A percentile compares a stretch with the other conserved stretches of the same genome.
These are phyloP conservation scores for Netelia inedita DNA, from an alignment of 2,888 invertebrate genomes.

Conservation along the genomic window DNA sequence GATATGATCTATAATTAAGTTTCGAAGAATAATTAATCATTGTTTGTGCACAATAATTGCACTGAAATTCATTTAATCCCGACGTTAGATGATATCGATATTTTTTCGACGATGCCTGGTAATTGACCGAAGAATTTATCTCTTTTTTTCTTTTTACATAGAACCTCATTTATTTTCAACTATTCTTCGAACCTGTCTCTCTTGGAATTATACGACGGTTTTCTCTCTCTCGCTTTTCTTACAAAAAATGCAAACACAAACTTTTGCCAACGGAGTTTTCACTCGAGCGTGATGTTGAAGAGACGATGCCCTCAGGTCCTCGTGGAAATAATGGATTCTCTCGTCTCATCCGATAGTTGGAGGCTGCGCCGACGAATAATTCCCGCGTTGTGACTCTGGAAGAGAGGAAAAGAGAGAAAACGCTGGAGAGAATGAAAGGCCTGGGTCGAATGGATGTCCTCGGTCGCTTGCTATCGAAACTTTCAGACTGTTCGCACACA, in stretches of 20 bases:
- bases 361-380: constrained; percentile 31
- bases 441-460: constrained; percentile 11
- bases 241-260: no score
- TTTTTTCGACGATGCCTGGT: no score
- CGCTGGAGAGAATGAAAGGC: constrained; percentile 4
- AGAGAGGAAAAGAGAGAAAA: background rate
- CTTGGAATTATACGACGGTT: no score
- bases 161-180: no score
- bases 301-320: constrained; percentile 17
- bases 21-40: constrained; percentile 10
- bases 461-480: constrained; percentile 35
- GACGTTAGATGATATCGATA: no score
- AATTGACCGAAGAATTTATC: no score
- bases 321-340: constrained; percentile 44
- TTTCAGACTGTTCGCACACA: constrained; percentile 18
- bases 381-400: constrained; percentile 25
- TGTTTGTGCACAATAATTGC: background rate
- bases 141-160: no score
- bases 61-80: background rate
- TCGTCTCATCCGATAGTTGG: constrained; percentile 36
- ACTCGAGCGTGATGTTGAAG: background rate
- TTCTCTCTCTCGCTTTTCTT: no score
- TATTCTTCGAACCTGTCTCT: no score
- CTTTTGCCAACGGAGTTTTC: background rate
- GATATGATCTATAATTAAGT: constrained; percentile 31